Conservation (phyloP, 1,140 invertebrate genomes). For the Antheraea mylitta region DNA sequence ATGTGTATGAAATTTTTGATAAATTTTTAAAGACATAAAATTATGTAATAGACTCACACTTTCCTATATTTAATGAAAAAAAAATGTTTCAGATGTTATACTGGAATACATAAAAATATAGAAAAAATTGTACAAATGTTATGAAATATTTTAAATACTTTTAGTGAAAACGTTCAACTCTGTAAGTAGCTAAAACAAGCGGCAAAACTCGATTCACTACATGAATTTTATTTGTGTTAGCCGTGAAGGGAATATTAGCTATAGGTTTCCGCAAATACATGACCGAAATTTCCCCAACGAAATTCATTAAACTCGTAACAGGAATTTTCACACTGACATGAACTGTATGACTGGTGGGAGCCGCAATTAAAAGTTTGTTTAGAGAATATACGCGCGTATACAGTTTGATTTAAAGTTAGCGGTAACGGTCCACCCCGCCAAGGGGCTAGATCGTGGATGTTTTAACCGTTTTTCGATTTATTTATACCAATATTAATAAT, state of each 20-base stretch:
- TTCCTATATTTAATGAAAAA: too few species aligned
- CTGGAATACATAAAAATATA: too few species aligned
- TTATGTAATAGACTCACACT: too few species aligned
- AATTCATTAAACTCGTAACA: conserved; percentile 66
- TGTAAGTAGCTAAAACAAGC: neutral
- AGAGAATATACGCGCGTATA: conserved; percentile 41
- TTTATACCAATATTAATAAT: too few species aligned
- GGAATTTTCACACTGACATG: conserved; percentile 48
- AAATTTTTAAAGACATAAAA: too few species aligned
- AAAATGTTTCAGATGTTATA: too few species aligned
- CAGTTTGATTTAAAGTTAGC: conserved; percentile 63
- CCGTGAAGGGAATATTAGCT: conserved; percentile 3
- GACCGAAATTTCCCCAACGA: conserved; percentile 40
- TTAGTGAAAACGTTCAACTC: neutral
- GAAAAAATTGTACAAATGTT: too few species aligned
- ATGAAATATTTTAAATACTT: neutral
- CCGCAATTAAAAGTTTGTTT: conserved; percentile 67
- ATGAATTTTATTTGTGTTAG: conserved; percentile 2
- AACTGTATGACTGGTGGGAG: conserved; percentile 52
- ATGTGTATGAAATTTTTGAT: too few species aligned
- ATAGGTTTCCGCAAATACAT: conserved; percentile 32
- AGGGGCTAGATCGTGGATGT: neutral
- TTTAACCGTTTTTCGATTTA: neutral
- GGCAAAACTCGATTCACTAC: neutral
- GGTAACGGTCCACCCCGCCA: conserved; percentile 25